A percentile compares a stretch with the other conserved stretches of the same genome.
phyloP scores from a whole-genome alignment of 1,140 invertebrate genomes.

The Dendrolimus kikuchii region DNA sequence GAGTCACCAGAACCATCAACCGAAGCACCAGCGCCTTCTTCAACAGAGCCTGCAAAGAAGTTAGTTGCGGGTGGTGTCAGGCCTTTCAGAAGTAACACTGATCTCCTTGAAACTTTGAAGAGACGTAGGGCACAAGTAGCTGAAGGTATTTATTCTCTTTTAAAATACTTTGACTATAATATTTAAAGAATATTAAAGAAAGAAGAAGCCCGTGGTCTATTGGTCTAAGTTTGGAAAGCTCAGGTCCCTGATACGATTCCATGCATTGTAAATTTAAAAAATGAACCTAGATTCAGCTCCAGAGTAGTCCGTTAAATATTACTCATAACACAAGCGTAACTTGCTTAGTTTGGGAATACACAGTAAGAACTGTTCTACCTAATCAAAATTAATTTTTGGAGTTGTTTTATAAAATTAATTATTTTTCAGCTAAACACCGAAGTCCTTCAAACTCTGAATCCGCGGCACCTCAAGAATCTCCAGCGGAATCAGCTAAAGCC shows the following conservation, averaged over 20 bases:
- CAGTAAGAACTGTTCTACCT: too few relatives aligned
- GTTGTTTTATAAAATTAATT: constrained; percentile 3
- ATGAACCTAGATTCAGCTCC: too few relatives aligned
- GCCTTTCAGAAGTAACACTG: constrained; percentile 81
- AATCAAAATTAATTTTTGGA: neutral
- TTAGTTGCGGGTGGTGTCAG: constrained; percentile 76
- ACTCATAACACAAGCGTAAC: too few relatives aligned
- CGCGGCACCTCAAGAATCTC: constrained; percentile 23
- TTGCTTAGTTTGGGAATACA: too few relatives aligned
- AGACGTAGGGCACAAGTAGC: constrained; percentile 69
- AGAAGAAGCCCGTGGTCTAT: too few relatives aligned
- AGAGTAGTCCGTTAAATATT: too few relatives aligned
- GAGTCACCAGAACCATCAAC: constrained; percentile 68
- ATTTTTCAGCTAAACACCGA: constrained; percentile 37
- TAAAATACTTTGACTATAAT: constrained; percentile 2
- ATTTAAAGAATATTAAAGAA: constrained; percentile 4
- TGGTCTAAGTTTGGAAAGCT: too few relatives aligned
- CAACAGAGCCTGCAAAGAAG: constrained; percentile 77
- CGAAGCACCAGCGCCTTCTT: constrained; percentile 59
- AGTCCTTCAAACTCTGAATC: constrained; percentile 19
- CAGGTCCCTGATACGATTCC: too few relatives aligned
- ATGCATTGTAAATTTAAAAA: too few relatives aligned
- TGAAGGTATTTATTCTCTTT: constrained; percentile 38
- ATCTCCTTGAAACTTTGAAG: constrained; percentile 80
- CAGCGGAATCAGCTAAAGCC: constrained; percentile 37